Base-by-base conservation (phyloP, 2,888 invertebrate species). In the Petrolisthes manimaculis region DNA sequence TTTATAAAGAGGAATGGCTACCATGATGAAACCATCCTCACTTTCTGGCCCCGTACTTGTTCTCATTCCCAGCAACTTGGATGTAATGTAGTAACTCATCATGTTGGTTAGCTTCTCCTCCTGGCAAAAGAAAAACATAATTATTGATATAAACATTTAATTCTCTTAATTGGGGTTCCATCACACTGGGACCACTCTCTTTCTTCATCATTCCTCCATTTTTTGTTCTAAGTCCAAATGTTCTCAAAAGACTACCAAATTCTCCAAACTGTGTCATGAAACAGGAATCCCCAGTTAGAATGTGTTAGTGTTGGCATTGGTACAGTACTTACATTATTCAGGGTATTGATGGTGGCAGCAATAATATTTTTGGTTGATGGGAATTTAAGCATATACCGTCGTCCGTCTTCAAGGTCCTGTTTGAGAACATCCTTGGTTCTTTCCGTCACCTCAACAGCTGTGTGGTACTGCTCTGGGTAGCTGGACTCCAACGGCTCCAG, bases 261-360 rank as follows among this genome's bases (percentile, higher is more conserved):
- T 37, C 37, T 37, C 37, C 37, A 37, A 37, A 37, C 37, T 37
- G 37, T 37, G 37, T 37, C 37, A 37, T 37, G 37, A 37, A 37
- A 0, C 37, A 37, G 37, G 37, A 37, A 37, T 37, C 1, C 37
- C 37, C 37, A 37, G 37, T 37, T 37, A 24, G 14, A 24, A 6
- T 8, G 3, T 1, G n/a, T n/a, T n/a, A n/a, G 21, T 71, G 71
- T n/a, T 71, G 4, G 5, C 21, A 21, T 71, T 14, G 21, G 71
- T 71, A 71, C n/a, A 71, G n/a, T n/a, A 71, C 88, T 80, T 81
- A 88, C 88, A 51, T 80, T 37, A 51, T 37, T 53, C 6, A 88
- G 14, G 14, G 80, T 14, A 5, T 75, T 74, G 14, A 67, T n/a
- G 54, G 84, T 75, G 74, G 51, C 74, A 37, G 8, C n/a, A 24